Conservation (phyloP, 2,888 invertebrate genomes). For the Cataglyphis albicans region DNA sequence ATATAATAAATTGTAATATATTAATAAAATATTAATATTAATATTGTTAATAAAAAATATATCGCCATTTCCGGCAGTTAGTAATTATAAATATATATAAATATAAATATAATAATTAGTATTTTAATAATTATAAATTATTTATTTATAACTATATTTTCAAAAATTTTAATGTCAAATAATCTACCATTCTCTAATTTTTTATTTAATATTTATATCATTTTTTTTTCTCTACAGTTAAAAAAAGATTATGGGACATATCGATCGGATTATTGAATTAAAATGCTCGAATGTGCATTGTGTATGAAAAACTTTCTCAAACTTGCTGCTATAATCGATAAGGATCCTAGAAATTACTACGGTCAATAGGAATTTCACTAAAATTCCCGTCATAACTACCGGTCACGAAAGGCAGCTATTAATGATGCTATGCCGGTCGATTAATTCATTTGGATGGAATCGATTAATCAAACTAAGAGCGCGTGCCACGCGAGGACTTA, state of each 20-base stretch:
- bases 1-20: too few species aligned
- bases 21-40: too few species aligned
- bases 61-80: not conserved
- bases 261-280: slow-evolving; percentile 42
- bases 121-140: not conserved
- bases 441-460: slow-evolving; percentile 81
- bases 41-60: too few species aligned
- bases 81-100: too few species aligned
- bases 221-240: not conserved
- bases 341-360: slow-evolving; percentile 46
- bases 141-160: not conserved
- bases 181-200: not conserved
- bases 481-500: slow-evolving; percentile 13
- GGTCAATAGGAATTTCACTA: slow-evolving; percentile 78
- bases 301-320: slow-evolving; percentile 53
- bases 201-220: not conserved
- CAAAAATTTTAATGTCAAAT: not conserved
- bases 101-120: not conserved
- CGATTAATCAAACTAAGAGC: slow-evolving; percentile 79
- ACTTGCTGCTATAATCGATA: slow-evolving; percentile 38
- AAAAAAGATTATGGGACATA: not conserved
- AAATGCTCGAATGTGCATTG: slow-evolving; percentile 26
- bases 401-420: slow-evolving; percentile 69
- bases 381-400: slow-evolving; percentile 78
- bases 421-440: slow-evolving; percentile 77